A percentile compares a stretch with the other conserved stretches of the same genome.
These are phyloP conservation scores for Phylloscopus collybita DNA, from an alignment of 2,797 vertebrate species.

Conservation along the genomic window DNA sequence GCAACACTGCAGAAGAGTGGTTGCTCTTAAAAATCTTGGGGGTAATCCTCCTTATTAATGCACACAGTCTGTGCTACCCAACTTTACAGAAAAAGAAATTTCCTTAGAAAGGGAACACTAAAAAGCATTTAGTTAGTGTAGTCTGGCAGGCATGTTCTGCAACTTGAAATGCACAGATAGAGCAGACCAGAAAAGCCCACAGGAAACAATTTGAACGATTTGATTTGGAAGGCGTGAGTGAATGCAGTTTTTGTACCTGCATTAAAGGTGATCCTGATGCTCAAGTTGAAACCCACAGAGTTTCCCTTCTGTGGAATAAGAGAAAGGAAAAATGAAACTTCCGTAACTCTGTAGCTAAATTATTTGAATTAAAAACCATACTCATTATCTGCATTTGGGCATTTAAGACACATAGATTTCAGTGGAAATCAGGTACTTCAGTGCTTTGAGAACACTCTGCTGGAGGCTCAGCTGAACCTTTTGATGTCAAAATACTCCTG, in stretches of 20 bases:
- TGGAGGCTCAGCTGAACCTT: not conserved
- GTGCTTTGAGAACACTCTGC: not conserved
- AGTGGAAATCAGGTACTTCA: not conserved
- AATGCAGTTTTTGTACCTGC: not conserved
- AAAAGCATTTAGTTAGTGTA: not conserved
- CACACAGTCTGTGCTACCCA: rapidly evolving
- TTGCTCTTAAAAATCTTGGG: not conserved
- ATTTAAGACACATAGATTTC: not conserved
- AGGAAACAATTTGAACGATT: not conserved
- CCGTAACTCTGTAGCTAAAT: not conserved
- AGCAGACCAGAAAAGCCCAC: not conserved
- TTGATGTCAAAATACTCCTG: not conserved
- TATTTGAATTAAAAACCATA: not conserved
- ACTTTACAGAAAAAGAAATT: not conserved
- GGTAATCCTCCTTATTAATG: not conserved
- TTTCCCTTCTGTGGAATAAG: not conserved
- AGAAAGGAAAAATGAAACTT: not conserved
- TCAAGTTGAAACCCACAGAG: not conserved
- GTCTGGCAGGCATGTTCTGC: not conserved
- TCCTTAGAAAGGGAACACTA: not conserved
- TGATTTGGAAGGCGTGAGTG: not conserved
- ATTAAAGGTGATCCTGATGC: not conserved
- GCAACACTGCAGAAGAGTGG: not conserved
- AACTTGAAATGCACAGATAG: not conserved
- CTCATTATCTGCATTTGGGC: not conserved